A percentile compares a stretch with the other conserved stretches of the same genome.
Conservation (phyloP, 2,113 vertebrate species). For the Ptilorrhoa leucosticta region DNA sequence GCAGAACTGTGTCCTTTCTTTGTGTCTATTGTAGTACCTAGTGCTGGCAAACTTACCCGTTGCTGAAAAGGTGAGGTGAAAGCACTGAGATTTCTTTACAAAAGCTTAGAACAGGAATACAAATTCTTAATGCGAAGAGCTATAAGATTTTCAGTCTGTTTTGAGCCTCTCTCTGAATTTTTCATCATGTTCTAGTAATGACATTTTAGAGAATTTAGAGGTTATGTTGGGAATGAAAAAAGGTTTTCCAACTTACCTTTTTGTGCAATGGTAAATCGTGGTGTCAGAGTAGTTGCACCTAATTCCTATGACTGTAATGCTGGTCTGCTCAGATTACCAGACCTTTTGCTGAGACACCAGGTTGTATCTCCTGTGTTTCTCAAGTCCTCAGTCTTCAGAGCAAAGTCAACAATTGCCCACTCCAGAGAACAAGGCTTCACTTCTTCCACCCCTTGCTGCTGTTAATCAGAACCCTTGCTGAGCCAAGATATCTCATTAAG, state of each 20-base stretch:
- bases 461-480: neutral
- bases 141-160: neutral
- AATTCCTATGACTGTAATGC: neutral
- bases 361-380: neutral
- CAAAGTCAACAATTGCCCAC: neutral
- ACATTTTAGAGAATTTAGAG: neutral
- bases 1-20: constrained; percentile 83
- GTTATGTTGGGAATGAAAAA: neutral
- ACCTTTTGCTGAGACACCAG: neutral
- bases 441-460: neutral
- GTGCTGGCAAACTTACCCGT: constrained; percentile 85
- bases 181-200: neutral
- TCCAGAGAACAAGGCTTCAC: neutral
- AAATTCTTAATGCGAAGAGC: constrained; percentile 60
- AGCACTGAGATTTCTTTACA: constrained; percentile 86
- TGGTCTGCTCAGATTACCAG: neutral
- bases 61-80: constrained; percentile 86
- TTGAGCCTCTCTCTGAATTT: neutral
- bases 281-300: neutral
- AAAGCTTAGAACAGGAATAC: constrained; percentile 67
- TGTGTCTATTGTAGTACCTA: constrained; percentile 85
- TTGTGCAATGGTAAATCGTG: neutral
- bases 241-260: neutral
- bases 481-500: neutral
- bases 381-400: neutral